Conservation (phyloP, 2,113 vertebrate species). For the Opisthocomus hoazin region DNA sequence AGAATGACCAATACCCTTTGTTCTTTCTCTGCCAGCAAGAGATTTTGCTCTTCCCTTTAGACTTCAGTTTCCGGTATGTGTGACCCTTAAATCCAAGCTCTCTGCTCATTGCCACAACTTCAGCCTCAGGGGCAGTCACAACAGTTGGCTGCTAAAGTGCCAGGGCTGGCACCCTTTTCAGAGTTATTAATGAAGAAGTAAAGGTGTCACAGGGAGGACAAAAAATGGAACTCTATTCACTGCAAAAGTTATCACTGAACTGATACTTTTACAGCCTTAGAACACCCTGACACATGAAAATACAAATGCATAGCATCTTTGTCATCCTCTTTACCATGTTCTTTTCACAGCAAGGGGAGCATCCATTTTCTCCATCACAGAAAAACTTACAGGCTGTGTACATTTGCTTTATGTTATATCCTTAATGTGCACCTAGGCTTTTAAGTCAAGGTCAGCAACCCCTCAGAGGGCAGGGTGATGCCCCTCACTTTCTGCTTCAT, state of each 20-base stretch:
- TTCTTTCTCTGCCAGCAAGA: not conserved
- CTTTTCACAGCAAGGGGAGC: not conserved
- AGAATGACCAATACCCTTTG: not conserved
- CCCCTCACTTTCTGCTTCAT: not conserved
- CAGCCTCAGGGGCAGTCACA: not conserved
- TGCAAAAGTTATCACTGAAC: not conserved
- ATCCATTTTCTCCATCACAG: not conserved
- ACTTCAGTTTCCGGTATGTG: rapidly evolving
- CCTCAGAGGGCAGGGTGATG: not conserved
- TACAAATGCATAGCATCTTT: not conserved
- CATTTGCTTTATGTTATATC: not conserved
- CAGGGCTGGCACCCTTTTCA: not conserved
- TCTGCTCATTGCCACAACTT: not conserved
- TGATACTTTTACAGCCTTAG: not conserved
- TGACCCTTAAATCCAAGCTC: not conserved
- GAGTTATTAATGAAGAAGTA: not conserved
- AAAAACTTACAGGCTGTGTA: not conserved
- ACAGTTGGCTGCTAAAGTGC: not conserved
- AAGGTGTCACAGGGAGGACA: not conserved
- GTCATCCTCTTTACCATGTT: not conserved
- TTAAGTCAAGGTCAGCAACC: not conserved
- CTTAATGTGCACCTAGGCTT: not conserved
- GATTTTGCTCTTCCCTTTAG: not conserved
- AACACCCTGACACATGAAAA: not conserved
- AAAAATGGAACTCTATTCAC: not conserved